These are phyloP conservation scores for Dascyllus trimaculatus DNA, from an alignment of 2,113 vertebrate species.

Conservation along the genomic window DNA sequence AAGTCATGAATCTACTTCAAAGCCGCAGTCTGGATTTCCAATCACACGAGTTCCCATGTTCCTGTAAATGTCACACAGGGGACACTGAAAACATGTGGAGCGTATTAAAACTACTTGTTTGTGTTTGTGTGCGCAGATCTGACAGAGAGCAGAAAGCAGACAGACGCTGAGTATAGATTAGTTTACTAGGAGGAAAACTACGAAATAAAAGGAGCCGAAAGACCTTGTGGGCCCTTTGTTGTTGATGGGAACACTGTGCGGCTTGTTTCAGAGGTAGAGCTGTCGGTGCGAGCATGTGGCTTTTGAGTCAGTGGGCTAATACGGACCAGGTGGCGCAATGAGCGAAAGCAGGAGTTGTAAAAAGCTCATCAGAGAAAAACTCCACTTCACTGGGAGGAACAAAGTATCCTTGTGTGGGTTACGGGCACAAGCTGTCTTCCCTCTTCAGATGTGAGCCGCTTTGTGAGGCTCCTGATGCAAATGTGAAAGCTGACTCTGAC, in stretches of 20 bases:
- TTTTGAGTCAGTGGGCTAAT: slow-evolving; percentile 74
- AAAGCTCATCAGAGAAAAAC: slow-evolving; percentile 79
- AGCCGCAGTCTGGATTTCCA: slow-evolving; percentile 57
- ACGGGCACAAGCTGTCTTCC: slow-evolving; percentile 47
- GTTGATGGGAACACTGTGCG: slow-evolving; percentile 29
- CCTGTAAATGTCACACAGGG: slow-evolving; percentile 63
- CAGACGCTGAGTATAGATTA: background rate
- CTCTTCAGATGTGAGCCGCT: slow-evolving; percentile 48
- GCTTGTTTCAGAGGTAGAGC: slow-evolving; percentile 43
- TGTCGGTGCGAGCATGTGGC: slow-evolving; percentile 56
- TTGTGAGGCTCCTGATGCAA: slow-evolving; percentile 62
- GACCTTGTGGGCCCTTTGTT: slow-evolving; percentile 40
- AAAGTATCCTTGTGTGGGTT: slow-evolving; percentile 69
- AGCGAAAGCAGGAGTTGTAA: slow-evolving; percentile 78
- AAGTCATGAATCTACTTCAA: slow-evolving; percentile 59
- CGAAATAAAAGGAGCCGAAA: slow-evolving; percentile 7
- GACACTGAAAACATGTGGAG: slow-evolving; percentile 62
- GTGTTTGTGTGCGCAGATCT: slow-evolving; percentile 17
- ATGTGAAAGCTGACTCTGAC: slow-evolving; percentile 65
- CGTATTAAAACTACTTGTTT: slow-evolving; percentile 41
- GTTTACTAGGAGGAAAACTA: slow-evolving; percentile 24
- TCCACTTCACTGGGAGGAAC: slow-evolving; percentile 69
- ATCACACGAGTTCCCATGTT: slow-evolving; percentile 56
- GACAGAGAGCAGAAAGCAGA: slow-evolving; percentile 1
- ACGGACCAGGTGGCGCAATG: slow-evolving; percentile 77